Evolutionary conservation across 1,140 invertebrate genomes (phyloP).

Genomic region (Bombyx mori): ASM3026992v2 NC_085112.1:6063501-6064000

Average conservation of each 20-base stretch:
- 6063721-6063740: too few species aligned
- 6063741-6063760: constrained; percentile 40
- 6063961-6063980: constrained; percentile 67
- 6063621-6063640: constrained; percentile 71
- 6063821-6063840: not conserved
- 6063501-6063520: constrained; percentile 49
- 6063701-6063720: constrained; percentile 31
- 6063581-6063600: constrained; percentile 69
- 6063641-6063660: constrained; percentile 69
- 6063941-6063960: constrained; percentile 70
- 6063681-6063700: constrained; percentile 70
- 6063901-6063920: constrained; percentile 70
- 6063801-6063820: constrained; percentile 7
- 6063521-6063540: constrained; percentile 54
- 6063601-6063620: constrained; percentile 71
- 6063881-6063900: constrained; percentile 64
- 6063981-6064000: constrained; percentile 67
- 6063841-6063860: constrained; percentile 23
- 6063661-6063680: constrained; percentile 68
- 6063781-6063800: constrained; percentile 39
- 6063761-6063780: constrained; percentile 38
- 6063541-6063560: constrained; percentile 68
- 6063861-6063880: constrained; percentile 46
- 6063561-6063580: constrained; percentile 70
- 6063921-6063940: constrained; percentile 64